Base-by-base conservation (phyloP, 1,140 invertebrate genomes). In the Drosophila quadrilineata region DNA sequence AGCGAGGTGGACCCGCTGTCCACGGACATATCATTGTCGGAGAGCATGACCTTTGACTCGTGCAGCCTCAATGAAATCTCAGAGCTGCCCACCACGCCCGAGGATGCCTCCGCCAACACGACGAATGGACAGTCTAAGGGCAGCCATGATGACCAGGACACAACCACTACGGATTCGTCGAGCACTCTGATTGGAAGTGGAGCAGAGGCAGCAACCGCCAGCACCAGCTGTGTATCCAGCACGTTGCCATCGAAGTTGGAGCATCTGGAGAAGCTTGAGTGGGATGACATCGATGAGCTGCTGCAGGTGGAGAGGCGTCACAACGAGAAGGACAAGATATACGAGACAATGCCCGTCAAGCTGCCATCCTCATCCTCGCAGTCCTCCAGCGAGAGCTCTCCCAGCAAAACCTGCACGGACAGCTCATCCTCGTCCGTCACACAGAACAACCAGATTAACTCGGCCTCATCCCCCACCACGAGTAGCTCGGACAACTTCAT, bases 221-320 rank as follows among this genome's bases (percentile, higher is more conserved):
- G 90, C 54, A 91, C 91, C 0, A 91, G 91, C 69, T 91, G 92
- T 68, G 87, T 91, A 6, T 92, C 92, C 59, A 91, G 92, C 14
- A 94, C 94, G 8, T 79, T 95, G 50, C 94, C 94, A 14, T 92
- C 93, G 56, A 94, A 94, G 79, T 84, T 95, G 43, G 93, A 94
- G 71, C 90, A 93, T 3, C 92, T 94, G 62, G 92, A 92, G 90
- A 94, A 73, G 24, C 45, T 89, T 1, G 87, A 89, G 17, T 94
- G 93, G 93, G 94, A 95, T 84, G 94, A 94, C 71, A 87, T 94
- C 10, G 94, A 94, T 84, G 93, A 94, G 63, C 74, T 94, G 4
- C 87, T 94, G 43, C 93, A 94, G 89, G 93, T 88, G 0, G 94
- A 94, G 77, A 90, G 93, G n/a, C 92, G 93, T 69, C 87, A 93